Evolutionary conservation across 2,888 invertebrate genomes (phyloP).

Genomic region (Mythimna lalbum): DNA sequence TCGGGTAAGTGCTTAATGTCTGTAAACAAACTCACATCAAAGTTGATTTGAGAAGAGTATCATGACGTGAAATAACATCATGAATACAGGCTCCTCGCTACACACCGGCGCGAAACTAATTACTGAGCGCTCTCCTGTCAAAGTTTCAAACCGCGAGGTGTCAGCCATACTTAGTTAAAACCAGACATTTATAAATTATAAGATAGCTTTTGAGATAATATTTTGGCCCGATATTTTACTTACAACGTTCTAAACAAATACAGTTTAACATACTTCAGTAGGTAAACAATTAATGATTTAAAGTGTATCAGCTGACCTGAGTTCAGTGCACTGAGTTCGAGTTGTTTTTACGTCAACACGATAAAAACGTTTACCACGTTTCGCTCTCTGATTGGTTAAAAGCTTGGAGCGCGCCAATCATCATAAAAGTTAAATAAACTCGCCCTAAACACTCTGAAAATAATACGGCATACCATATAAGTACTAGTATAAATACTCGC

Average conservation of each 20-base stretch:
- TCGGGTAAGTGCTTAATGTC: background rate
- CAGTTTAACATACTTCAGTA: too few species aligned
- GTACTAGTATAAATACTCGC: background rate
- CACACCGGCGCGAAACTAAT: slow-evolving; percentile 22
- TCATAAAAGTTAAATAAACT: too few species aligned
- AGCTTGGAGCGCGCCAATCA: too few species aligned
- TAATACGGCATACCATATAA: background rate
- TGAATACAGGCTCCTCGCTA: slow-evolving; percentile 4
- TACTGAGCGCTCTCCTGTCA: slow-evolving; percentile 27
- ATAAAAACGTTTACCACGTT: too few species aligned
- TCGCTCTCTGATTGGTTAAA: too few species aligned
- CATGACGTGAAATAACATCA: slow-evolving; percentile 15
- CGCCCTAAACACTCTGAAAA: background rate
- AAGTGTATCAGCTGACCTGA: too few species aligned
- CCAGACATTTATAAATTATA: slow-evolving; percentile 44
- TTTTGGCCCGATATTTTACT: slow-evolving; percentile 19
- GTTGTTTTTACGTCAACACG: too few species aligned
- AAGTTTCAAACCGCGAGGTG: slow-evolving; percentile 37
- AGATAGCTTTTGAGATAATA: slow-evolving; percentile 26
- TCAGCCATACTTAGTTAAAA: slow-evolving; percentile 7
- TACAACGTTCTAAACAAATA: background rate
- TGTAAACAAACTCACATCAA: background rate
- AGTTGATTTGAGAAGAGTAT: slow-evolving; percentile 14
- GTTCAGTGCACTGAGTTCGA: too few species aligned
- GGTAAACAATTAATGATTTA: too few species aligned